Conservation (phyloP, 2,888 invertebrate genomes). For the Hanleya hanleyi region DNA sequence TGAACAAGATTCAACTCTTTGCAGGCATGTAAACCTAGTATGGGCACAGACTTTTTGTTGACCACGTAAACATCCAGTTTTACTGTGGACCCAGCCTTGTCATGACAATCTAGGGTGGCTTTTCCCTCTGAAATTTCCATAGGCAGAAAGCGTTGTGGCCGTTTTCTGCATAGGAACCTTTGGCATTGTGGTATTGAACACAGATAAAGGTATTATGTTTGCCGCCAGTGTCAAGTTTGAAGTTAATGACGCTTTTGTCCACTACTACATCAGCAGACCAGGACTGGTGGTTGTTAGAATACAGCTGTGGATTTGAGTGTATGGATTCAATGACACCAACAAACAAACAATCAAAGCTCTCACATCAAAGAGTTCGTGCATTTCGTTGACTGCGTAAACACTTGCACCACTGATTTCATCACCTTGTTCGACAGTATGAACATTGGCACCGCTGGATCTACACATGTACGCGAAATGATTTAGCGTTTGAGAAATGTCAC, state of each 20-base stretch:
- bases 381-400: no score
- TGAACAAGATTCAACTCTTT: background rate
- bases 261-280: constrained; percentile 21
- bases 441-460: background rate
- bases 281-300: no score
- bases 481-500: constrained; percentile 6
- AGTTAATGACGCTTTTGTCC: constrained; percentile 15
- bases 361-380: no score
- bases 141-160: background rate
- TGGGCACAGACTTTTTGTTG: background rate
- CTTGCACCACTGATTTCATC: no score
- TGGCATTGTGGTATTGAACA: background rate
- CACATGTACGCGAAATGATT: constrained; percentile 25
- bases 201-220: constrained; percentile 24
- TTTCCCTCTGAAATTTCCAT: constrained; percentile 3
- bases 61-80: background rate
- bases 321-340: no score
- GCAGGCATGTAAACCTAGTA: background rate
- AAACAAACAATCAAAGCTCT: no score
- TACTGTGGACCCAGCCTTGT: background rate
- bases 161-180: background rate
- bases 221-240: constrained; percentile 31
- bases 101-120: background rate
- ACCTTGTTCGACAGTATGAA: background rate
- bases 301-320: no score